These are phyloP conservation scores for Salvelinus fontinalis DNA, from an alignment of 2,113 vertebrate species.

Conservation along the genomic window DNA sequence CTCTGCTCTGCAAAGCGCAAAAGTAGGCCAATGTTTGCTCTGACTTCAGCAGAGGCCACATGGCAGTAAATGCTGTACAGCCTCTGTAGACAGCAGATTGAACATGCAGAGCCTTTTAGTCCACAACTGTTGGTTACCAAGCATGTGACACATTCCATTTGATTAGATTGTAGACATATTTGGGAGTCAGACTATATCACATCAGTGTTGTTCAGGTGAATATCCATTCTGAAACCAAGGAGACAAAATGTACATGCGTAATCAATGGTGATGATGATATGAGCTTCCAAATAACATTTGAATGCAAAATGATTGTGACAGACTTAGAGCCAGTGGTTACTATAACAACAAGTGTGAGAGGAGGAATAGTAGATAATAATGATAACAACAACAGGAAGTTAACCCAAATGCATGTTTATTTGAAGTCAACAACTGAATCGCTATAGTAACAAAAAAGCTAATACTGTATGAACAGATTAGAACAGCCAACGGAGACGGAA, in stretches of 20 bases:
- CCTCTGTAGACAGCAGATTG: no score
- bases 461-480: slow-evolving; percentile 56
- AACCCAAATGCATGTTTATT: slow-evolving; percentile 79
- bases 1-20: no score
- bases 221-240: neutral
- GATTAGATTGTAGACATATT: no score
- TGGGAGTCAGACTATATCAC: neutral
- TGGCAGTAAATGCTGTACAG: no score
- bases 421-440: slow-evolving; percentile 73
- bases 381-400: slow-evolving; percentile 46
- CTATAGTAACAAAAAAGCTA: slow-evolving; percentile 59
- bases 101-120: no score
- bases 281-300: neutral
- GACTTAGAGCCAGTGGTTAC: no score
- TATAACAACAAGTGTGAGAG: no score
- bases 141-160: no score
- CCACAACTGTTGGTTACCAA: no score
- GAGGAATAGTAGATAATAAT: slow-evolving; percentile 8
- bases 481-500: slow-evolving; percentile 53
- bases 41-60: no score
- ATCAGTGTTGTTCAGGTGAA: neutral
- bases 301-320: neutral
- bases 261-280: no score
- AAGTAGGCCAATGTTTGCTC: no score
- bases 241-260: neutral